Conservation (phyloP, 2,888 invertebrate species). For the Anthophora plumipes region DNA sequence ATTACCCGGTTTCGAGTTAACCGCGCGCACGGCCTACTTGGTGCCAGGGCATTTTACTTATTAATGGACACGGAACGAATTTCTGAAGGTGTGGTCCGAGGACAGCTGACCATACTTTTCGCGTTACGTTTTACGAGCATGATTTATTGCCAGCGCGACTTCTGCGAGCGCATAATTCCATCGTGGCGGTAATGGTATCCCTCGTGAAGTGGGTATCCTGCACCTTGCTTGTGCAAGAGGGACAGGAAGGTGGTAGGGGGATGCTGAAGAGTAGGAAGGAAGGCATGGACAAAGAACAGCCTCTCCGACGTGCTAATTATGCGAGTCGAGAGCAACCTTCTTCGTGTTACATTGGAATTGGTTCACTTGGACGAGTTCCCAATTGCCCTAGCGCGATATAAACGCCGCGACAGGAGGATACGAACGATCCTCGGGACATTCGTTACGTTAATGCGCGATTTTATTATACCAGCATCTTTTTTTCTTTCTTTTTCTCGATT, state of each 20-base stretch:
- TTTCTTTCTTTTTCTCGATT: too few relatives aligned
- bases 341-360: conserved; percentile 66
- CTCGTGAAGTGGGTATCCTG: conserved; percentile 38
- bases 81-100: conserved; percentile 62
- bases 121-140: conserved; percentile 76
- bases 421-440: conserved; percentile 66
- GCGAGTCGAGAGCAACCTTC: conserved; percentile 60
- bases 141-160: conserved; percentile 76
- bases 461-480: conserved; percentile 80
- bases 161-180: conserved; percentile 58
- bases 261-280: too few relatives aligned
- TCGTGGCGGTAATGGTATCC: conserved; percentile 59
- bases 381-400: conserved; percentile 81
- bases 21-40: conserved; percentile 28
- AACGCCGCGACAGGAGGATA: conserved; percentile 72
- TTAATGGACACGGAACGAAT: conserved; percentile 65
- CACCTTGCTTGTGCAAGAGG: conserved; percentile 53
- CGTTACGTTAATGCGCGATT: conserved; percentile 82
- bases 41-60: conserved; percentile 52
- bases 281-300: conserved; percentile 54
- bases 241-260: too few relatives aligned
- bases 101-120: conserved; percentile 73
- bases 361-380: conserved; percentile 82
- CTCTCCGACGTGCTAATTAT: conserved; percentile 72
- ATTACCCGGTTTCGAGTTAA: conserved; percentile 36